Percentiles rank a stretch among this genome's conserved stretches.
These are phyloP conservation scores for Sebastes itinus DNA, from an alignment of 2,797 vertebrate species.

Conservation along the genomic window DNA sequence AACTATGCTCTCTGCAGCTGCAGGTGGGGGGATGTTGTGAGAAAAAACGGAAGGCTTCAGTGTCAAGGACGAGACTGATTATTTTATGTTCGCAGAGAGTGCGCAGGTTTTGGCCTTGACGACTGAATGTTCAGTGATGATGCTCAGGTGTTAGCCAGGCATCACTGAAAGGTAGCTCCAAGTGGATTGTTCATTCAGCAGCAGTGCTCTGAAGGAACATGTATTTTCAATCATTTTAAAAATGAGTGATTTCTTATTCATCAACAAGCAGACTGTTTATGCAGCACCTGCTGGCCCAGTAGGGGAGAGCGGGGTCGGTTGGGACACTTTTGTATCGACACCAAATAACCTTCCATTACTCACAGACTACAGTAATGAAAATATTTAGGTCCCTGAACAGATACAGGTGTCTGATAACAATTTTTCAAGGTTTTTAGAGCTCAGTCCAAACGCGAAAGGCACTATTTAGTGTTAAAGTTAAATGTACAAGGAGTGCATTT, in stretches of 20 bases:
- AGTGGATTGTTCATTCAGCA: conserved; percentile 2
- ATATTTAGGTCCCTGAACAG: too few species aligned
- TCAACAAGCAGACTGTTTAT: conserved; percentile 15
- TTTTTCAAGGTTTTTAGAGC: too few species aligned
- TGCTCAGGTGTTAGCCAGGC: background rate
- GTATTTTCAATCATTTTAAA: conserved; percentile 9
- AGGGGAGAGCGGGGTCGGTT: too few species aligned
- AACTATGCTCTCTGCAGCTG: conserved; percentile 53
- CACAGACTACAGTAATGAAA: too few species aligned
- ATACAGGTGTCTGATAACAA: too few species aligned
- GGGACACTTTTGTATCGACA: too few species aligned
- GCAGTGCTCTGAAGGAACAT: background rate
- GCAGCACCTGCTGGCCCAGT: conserved; percentile 3
- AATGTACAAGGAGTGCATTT: too few species aligned
- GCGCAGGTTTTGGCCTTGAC: conserved; percentile 31
- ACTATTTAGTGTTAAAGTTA: too few species aligned
- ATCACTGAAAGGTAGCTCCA: background rate
- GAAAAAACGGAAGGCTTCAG: conserved; percentile 27
- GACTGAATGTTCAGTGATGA: background rate
- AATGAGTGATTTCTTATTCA: conserved; percentile 18
- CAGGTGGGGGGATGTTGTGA: conserved; percentile 44
- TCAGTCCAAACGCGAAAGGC: too few species aligned
- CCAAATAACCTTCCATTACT: too few species aligned
- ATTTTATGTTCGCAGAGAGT: conserved; percentile 16
- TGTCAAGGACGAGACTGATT: conserved; percentile 33